phyloP scores from a whole-genome alignment of 2,797 vertebrate species.

The Basileuterus tristriatus region DNA sequence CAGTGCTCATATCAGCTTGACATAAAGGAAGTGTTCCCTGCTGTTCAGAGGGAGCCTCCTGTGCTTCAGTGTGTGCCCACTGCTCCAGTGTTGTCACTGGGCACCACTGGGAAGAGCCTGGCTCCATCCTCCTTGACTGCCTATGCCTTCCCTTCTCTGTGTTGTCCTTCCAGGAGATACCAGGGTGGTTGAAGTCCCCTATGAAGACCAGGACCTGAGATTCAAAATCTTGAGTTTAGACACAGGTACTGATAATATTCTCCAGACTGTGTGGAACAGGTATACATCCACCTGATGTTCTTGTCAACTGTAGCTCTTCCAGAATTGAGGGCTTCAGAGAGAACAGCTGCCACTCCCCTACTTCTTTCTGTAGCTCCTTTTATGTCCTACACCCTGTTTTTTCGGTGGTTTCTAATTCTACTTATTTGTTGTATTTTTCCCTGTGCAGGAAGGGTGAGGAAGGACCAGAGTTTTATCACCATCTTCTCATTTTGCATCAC shows the following conservation, averaged over 20 bases:
- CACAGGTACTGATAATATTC: too few species aligned
- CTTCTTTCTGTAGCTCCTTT: neutral
- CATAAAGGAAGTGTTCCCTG: neutral
- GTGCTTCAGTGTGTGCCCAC: neutral
- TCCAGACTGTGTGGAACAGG: neutral
- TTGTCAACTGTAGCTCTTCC: neutral
- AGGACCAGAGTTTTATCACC: neutral
- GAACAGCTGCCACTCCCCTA: neutral
- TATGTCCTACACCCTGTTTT: neutral
- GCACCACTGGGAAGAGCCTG: neutral
- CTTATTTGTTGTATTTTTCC: neutral
- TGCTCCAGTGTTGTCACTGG: neutral
- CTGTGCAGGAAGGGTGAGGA: neutral
- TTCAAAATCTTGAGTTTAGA: neutral
- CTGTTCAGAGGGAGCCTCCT: neutral
- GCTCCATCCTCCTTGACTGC: neutral
- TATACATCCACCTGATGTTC: accelerated
- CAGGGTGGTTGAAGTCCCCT: neutral
- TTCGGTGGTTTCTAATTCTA: neutral
- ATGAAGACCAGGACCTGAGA: neutral
- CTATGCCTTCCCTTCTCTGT: neutral
- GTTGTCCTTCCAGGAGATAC: neutral
- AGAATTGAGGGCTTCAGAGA: neutral
- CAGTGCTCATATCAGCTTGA: neutral
- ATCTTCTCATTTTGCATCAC: neutral